A percentile compares a stretch with the other conserved stretches of the same genome.
These are phyloP conservation scores for Silvanus unidentatus DNA, from an alignment of 2,888 invertebrate species.

Conservation along the genomic window DNA sequence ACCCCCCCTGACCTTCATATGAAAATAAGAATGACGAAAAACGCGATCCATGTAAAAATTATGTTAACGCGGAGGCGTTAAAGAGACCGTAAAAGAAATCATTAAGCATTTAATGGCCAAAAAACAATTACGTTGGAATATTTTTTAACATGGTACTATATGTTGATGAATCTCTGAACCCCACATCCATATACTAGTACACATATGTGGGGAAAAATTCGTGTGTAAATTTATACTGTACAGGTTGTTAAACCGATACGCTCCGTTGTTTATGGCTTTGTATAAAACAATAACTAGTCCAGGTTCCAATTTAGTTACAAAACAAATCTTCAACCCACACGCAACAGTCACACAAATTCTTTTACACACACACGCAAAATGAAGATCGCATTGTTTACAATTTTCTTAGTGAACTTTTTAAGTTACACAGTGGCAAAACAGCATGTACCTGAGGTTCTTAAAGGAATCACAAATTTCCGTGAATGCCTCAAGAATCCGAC, in stretches of 20 bases:
- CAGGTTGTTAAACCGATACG: conserved; percentile 26
- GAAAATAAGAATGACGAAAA: too few species aligned
- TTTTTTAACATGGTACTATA: background rate
- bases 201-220: conserved; percentile 16
- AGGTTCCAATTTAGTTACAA: conserved; percentile 17
- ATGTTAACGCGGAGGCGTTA: conserved; percentile 6
- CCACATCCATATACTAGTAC: too few species aligned
- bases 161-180: too few species aligned
- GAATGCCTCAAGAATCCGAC: conserved; percentile 39
- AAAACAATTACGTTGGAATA: conserved; percentile 18
- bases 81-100: conserved; percentile 33
- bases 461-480: conserved; percentile 25
- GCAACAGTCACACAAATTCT: too few species aligned
- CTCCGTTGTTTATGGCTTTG: conserved; percentile 24
- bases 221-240: conserved; percentile 22
- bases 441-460: conserved; percentile 21
- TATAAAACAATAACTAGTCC: conserved; percentile 28
- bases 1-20: too few species aligned
- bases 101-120: conserved; percentile 25
- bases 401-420: too few species aligned
- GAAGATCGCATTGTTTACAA: too few species aligned
- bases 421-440: conserved; percentile 6
- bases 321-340: background rate
- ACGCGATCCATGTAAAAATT: too few species aligned
- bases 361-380: too few species aligned